phyloP scores from a whole-genome alignment of 2,797 vertebrate species.

The Leptatherina wallacei region DNA sequence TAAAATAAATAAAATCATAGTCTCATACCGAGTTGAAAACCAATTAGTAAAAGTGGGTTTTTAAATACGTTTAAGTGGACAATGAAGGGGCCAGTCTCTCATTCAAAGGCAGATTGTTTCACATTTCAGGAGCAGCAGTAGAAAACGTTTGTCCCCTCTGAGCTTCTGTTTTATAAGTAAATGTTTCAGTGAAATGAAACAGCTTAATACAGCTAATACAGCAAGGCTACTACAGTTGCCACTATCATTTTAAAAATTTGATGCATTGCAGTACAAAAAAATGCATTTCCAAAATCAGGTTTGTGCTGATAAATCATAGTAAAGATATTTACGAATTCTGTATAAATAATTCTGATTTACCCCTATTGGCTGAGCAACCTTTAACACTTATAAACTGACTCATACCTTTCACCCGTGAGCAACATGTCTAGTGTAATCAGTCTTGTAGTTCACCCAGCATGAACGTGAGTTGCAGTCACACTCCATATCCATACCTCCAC shows the following conservation, averaged over 20 bases:
- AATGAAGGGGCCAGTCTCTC: no score
- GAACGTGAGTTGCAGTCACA: slow-evolving; percentile 48
- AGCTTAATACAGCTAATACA: no score
- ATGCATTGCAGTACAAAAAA: background rate
- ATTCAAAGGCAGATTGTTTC: no score
- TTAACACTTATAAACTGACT: slow-evolving; percentile 51
- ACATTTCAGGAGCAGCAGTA: no score
- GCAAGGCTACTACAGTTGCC: background rate
- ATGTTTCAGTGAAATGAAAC: background rate
- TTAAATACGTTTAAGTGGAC: no score
- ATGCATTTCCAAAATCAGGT: background rate
- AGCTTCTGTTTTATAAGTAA: background rate
- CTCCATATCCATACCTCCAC: slow-evolving; percentile 19
- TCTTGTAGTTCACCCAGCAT: slow-evolving; percentile 40
- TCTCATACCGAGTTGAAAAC: no score
- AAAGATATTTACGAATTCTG: no score
- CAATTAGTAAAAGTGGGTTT: no score
- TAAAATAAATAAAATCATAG: no score
- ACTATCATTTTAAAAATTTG: background rate
- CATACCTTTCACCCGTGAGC: slow-evolving; percentile 27
- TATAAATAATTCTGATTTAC: slow-evolving; percentile 11
- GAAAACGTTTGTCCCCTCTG: background rate
- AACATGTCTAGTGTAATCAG: slow-evolving; percentile 38
- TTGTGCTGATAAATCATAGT: background rate
- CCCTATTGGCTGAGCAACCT: background rate